Evolutionary conservation across 2,113 vertebrate species (phyloP).

Genomic region (Hyla sarda): DNA sequence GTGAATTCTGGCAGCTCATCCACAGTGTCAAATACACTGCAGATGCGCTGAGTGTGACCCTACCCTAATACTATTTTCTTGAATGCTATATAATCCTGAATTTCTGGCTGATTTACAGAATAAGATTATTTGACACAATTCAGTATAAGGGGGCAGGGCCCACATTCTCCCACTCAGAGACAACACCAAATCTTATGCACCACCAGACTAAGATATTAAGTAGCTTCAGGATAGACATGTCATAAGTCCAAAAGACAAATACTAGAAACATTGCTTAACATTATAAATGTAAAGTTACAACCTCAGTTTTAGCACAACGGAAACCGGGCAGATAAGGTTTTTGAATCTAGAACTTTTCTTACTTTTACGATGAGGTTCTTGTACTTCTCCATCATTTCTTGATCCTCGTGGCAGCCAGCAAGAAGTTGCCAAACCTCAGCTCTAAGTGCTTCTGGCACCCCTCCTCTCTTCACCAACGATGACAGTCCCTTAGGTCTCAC

Average conservation of each 20-base stretch:
- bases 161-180: too few species aligned
- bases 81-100: too few species aligned
- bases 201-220: too few species aligned
- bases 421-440: slow-evolving; percentile 97
- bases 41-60: too few species aligned
- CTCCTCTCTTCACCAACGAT: slow-evolving; percentile 83
- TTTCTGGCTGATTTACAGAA: too few species aligned
- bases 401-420: slow-evolving; percentile 92
- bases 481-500: slow-evolving; percentile 87
- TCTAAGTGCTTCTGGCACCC: slow-evolving; percentile 92
- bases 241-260: neutral
- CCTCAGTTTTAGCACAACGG: too few species aligned
- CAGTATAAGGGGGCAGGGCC: too few species aligned
- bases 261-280: neutral
- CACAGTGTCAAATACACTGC: too few species aligned
- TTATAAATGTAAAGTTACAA: neutral
- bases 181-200: too few species aligned
- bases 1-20: too few species aligned
- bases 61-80: too few species aligned
- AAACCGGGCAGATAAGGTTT: neutral
- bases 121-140: too few species aligned
- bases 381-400: slow-evolving; percentile 89
- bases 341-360: slow-evolving; percentile 46
- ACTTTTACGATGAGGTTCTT: slow-evolving; percentile 97
- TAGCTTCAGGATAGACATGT: neutral